Percentiles rank a stretch among this genome's conserved stretches.
Conservation (phyloP, 2,797 vertebrate genomes). For the Sebastes reedi region DNA sequence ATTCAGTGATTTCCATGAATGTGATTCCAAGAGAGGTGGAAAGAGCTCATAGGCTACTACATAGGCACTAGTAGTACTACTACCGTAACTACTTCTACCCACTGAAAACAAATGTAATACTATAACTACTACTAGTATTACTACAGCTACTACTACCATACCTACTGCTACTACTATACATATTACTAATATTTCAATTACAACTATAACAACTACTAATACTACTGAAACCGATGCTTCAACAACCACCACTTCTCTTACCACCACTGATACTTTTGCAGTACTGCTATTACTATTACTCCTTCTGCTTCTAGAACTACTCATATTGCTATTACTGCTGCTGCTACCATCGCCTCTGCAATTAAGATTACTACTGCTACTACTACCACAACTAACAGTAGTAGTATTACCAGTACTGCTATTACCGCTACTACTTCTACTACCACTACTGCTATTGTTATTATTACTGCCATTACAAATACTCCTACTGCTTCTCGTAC, state of each 20-base stretch:
- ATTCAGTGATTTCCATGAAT: constrained; percentile 34
- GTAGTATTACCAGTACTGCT: background rate
- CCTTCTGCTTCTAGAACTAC: too few relatives aligned
- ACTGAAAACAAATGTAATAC: background rate
- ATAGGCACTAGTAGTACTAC: too few relatives aligned
- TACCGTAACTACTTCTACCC: background rate
- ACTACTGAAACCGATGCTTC: too few relatives aligned
- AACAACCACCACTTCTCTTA: too few relatives aligned
- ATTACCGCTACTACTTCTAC: background rate
- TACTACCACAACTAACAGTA: background rate
- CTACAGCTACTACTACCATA: too few relatives aligned
- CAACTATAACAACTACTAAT: too few relatives aligned
- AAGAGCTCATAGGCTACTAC: background rate
- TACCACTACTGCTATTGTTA: background rate
- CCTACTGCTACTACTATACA: too few relatives aligned
- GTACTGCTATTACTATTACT: background rate
- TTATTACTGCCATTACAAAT: background rate
- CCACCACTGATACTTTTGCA: background rate
- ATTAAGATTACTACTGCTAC: background rate
- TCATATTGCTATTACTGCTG: background rate
- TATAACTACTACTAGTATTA: background rate
- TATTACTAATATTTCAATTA: too few relatives aligned
- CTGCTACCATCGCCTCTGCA: background rate
- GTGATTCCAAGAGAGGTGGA: background rate
- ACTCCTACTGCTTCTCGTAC: background rate